Conservation (phyloP, 37 sponge, comb jelly and placozoan genomes). For the Chondrosia reniformis region DNA sequence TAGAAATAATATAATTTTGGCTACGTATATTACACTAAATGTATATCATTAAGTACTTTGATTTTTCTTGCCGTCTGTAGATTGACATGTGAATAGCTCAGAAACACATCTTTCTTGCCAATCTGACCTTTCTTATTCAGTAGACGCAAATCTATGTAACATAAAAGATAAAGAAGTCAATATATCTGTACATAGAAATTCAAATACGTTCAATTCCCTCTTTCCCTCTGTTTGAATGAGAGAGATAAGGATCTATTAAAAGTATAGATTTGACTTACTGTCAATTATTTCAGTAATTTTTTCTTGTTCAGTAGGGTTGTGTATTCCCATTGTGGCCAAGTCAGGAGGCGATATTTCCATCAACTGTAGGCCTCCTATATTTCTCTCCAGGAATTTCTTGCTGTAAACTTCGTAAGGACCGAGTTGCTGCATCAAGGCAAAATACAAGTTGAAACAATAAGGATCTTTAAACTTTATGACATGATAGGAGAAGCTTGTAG, state of each 20-base stretch:
- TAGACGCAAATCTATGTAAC: constrained; percentile 37
- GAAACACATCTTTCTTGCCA: constrained; percentile 61
- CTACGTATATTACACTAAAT: background rate
- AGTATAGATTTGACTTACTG: no score
- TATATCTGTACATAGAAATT: no score
- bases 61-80: constrained; percentile 45
- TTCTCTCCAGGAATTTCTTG: constrained; percentile 28
- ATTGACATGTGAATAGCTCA: constrained; percentile 73
- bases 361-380: constrained; percentile 59
- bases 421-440: constrained; percentile 25
- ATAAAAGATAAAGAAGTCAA: background rate
- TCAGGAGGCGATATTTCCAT: constrained; percentile 53
- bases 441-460: no score
- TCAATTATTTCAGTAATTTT: constrained; percentile 1
- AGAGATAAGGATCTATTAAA: no score
- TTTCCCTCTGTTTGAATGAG: no score
- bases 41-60: constrained; percentile 24
- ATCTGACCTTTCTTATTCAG: constrained; percentile 43
- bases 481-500: no score
- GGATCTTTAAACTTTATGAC: no score
- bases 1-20: background rate
- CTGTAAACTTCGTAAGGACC: constrained; percentile 29
- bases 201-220: no score
- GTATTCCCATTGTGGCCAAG: constrained; percentile 25
- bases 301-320: background rate